These are phyloP conservation scores for Epizoanthus ramosus DNA, from an alignment of 92 coral and sea anemone species.

Conservation along the genomic window DNA sequence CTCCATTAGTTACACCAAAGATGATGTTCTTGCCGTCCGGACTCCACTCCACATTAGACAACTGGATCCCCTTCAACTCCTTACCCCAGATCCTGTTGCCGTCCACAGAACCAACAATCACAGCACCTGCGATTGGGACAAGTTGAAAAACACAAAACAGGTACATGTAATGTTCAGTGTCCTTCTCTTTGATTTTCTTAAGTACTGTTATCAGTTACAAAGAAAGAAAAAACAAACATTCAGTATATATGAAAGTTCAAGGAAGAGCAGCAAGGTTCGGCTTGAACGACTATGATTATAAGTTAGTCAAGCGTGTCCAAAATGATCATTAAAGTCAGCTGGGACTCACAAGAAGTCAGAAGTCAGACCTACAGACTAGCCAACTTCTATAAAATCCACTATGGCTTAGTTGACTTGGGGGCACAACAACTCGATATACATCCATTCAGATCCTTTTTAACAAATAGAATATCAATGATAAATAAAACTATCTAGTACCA, in stretches of 20 bases:
- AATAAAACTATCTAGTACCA: slow-evolving; percentile 53
- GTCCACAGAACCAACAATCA: slow-evolving; percentile 96
- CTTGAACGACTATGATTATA: too few relatives aligned
- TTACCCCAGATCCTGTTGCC: slow-evolving; percentile 99
- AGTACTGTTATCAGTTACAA: not conserved
- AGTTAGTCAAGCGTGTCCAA: too few relatives aligned
- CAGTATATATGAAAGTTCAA: too few relatives aligned
- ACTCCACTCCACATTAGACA: slow-evolving; percentile 94
- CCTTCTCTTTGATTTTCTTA: too few relatives aligned
- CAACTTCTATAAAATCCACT: too few relatives aligned
- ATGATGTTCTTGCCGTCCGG: slow-evolving; percentile 96
- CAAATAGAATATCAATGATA: too few relatives aligned
- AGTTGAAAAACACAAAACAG: not conserved
- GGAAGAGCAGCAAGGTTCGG: too few relatives aligned
- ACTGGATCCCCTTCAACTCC: slow-evolving; percentile 87
- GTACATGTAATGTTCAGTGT: not conserved
- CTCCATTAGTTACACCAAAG: slow-evolving; percentile 97
- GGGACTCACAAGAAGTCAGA: too few relatives aligned
- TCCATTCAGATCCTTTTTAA: not conserved
- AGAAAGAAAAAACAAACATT: not conserved
- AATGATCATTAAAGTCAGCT: too few relatives aligned
- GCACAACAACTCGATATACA: too few relatives aligned
- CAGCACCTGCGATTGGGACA: slow-evolving; percentile 73
- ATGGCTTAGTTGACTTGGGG: too few relatives aligned
- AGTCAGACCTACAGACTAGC: too few relatives aligned